Percentiles rank a stretch among this genome's conserved stretches.
Conservation (phyloP, 2,113 vertebrate species). For the Carassius gibelio region DNA sequence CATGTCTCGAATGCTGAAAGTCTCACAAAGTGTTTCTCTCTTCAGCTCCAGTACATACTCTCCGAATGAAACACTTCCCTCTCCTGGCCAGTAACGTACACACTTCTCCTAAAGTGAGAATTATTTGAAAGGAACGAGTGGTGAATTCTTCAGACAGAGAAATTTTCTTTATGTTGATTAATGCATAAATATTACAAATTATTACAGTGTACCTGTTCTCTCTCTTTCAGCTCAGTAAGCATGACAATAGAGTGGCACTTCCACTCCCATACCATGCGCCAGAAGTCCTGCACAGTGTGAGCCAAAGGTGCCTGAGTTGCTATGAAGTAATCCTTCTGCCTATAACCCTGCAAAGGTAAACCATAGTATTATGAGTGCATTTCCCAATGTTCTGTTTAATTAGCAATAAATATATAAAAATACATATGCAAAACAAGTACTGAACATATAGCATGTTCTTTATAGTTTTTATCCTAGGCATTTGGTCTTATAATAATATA, state of each 20-base stretch:
- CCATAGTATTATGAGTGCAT: background rate
- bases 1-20: conserved; percentile 92
- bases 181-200: background rate
- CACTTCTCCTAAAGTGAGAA: conserved; percentile 86
- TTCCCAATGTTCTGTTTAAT: background rate
- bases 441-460: background rate
- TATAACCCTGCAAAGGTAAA: conserved; percentile 83
- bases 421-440: background rate
- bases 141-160: background rate
- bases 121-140: background rate
- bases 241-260: conserved; percentile 96
- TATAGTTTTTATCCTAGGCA: background rate
- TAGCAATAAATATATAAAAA: background rate
- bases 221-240: conserved; percentile 95
- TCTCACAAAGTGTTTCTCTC: conserved; percentile 83
- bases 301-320: conserved; percentile 92
- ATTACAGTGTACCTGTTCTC: conserved; percentile 85
- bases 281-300: conserved; percentile 95
- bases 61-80: conserved; percentile 86
- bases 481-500: background rate
- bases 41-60: conserved; percentile 88
- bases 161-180: background rate
- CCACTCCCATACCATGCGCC: conserved; percentile 99
- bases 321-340: conserved; percentile 98
- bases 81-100: conserved; percentile 93